Conservation (phyloP, 2,888 invertebrate species). For the Onthophagus sagittarius region DNA sequence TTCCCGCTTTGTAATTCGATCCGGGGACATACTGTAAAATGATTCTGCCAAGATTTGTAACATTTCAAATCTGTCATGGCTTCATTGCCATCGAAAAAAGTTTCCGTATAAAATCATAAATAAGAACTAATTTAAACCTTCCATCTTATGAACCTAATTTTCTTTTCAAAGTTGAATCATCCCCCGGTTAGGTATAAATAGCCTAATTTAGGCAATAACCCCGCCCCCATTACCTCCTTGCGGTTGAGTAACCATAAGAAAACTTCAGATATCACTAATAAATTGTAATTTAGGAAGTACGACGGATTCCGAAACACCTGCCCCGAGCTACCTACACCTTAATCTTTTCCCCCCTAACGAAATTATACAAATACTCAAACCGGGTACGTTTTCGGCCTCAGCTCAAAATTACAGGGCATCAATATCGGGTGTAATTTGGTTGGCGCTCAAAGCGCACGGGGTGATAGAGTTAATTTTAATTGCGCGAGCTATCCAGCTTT, state of each 20-base stretch:
- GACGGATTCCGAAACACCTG: slow-evolving; percentile 20
- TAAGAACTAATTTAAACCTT: not conserved
- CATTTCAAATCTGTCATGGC: too few species aligned
- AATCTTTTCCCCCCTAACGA: slow-evolving; percentile 22
- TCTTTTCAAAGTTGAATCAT: not conserved
- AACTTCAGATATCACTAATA: not conserved
- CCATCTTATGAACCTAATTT: not conserved
- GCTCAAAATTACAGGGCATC: slow-evolving; percentile 43
- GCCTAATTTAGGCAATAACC: not conserved
- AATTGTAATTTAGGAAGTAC: not conserved
- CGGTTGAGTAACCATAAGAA: not conserved
- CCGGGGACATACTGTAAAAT: too few species aligned
- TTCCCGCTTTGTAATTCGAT: too few species aligned
- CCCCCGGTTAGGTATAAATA: not conserved
- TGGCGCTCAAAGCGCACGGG: slow-evolving; percentile 1
- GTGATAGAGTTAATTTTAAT: slow-evolving; percentile 28
- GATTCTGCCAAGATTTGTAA: too few species aligned
- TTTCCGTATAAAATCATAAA: not conserved
- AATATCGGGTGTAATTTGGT: slow-evolving; percentile 38
- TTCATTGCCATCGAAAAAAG: not conserved
- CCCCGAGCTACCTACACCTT: slow-evolving; percentile 9
- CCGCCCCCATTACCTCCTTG: not conserved
- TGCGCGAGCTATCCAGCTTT: slow-evolving; percentile 15
- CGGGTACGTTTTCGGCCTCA: slow-evolving; percentile 40
- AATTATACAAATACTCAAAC: slow-evolving; percentile 43